These are phyloP conservation scores for Ommatoiulus sabulosus DNA, from an alignment of 2,888 invertebrate species.

Conservation along the genomic window DNA sequence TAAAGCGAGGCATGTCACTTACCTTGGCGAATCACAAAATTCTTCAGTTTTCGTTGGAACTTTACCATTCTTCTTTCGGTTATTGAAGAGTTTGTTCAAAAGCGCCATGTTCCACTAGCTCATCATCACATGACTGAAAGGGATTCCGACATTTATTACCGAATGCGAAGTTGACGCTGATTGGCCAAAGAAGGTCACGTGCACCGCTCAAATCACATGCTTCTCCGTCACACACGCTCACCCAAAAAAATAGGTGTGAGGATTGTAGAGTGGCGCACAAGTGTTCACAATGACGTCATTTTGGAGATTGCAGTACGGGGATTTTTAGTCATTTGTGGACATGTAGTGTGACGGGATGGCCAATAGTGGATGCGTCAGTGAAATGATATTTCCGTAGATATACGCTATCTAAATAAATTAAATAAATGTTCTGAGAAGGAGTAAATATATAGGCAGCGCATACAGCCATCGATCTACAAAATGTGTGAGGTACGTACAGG, in stretches of 20 bases:
- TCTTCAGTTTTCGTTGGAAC: not conserved
- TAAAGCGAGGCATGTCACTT: not conserved
- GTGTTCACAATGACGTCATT: not conserved
- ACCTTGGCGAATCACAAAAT: conserved; percentile 54
- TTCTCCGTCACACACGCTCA: not conserved
- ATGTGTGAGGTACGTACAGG: not conserved
- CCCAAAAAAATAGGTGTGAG: not conserved
- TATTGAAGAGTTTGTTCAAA: conserved; percentile 58
- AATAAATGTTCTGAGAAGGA: not conserved
- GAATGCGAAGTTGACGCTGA: not conserved
- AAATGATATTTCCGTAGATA: not conserved
- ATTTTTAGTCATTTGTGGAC: not conserved
- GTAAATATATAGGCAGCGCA: not conserved
- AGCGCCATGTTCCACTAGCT: conserved; percentile 58
- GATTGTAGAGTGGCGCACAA: not conserved
- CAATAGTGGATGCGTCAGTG: not conserved
- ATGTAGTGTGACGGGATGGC: not conserved
- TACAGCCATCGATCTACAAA: not conserved
- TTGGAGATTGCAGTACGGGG: not conserved
- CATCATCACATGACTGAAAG: conserved; percentile 57
- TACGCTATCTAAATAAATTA: not conserved
- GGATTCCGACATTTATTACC: conserved; percentile 42
- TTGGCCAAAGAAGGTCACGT: not conserved
- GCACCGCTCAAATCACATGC: conserved; percentile 29
- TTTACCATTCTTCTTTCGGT: conserved; percentile 53